Base-by-base conservation (phyloP, 2,113 vertebrate genomes). In the Dasyornis broadbenti region DNA sequence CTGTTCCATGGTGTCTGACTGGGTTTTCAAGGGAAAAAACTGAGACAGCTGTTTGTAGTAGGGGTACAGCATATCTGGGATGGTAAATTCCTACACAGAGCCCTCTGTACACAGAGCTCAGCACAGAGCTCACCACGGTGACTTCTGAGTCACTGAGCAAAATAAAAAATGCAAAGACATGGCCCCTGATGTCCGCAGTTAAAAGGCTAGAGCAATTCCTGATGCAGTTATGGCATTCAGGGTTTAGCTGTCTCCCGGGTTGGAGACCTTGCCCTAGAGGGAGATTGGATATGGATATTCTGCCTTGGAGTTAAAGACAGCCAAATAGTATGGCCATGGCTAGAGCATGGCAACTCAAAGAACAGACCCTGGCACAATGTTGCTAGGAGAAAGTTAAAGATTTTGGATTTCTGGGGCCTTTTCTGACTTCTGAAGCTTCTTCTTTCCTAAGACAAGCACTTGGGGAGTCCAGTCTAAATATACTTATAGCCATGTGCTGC, bases 61-160 rank as follows among this genome's bases (percentile, higher is more conserved):
- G 9, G 19, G 20, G 42, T 53, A 18, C 47, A 42, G 39, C 0
- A 0, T 56, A 87, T 72, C 26, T 7, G 28, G 33, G 56, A 66
- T 24, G 15, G 31, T 44, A 65, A 56, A 45, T 77, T 56, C 31
- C 15, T 12, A 5, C 26, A 47, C 65, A 56, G 61, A 86, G 15
- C 42, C 27, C 17, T 56, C 26, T 31, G 22, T 44, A 33, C 22
- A 39, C 7, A 45, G 45, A 24, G 8, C 5, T 73, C n/a, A 75
- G 45, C 39, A 26, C 40, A 68, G 26, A 69, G 17, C 54, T 47
- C 53, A 18, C 23, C 2, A 1, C 0, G 1, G 39, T 60, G 57
- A 60, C 27, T 71, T 81, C 49, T n/a, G n/a, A 84, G 35, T 52
- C 45, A 35, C 52, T 59, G 42, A 68, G 22, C 26, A 82, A 56